Evolutionary conservation across 2,797 vertebrate species (phyloP), one percentile per base, ranked within the genome.

Genomic region (Propithecus perrieri): DNA sequence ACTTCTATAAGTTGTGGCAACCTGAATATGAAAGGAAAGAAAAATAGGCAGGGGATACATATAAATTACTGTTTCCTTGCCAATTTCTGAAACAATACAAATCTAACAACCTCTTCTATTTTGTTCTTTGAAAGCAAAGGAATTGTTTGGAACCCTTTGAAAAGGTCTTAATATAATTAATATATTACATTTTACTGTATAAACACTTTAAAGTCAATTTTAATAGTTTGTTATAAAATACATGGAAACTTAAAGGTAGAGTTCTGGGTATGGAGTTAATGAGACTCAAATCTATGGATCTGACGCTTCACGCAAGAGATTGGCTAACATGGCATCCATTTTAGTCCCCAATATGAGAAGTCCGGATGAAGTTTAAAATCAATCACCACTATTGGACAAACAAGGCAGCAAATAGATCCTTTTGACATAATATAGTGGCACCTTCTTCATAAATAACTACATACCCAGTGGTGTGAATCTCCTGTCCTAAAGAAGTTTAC

Each of bases 1-100:
- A 99, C 99, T 97, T 99, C 99, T 98, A 99, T 99, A 94, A 99
- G 99, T 92, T 99, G 99, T 90, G 99, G 99, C 94, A 99, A 99
- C 97, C 99, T 99, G 89, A 96, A 90, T 75, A 53, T 67, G 95
- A 96, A 94, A 95, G 98, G 99, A 98, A 71, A 94, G 71, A 97
- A 97, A 98, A 98, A 96, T 20, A 97, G 76, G 57, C 98, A 95
- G 95, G n/a, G 88, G 67, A 85, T 41, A 90, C 59, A 96, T 61
- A 97, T 96, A 92, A 78, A 89, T 30, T 75, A 86, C 4, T 95
- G 84, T 81, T 88, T 65, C 65, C 94, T 96, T 30, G 91, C 33
- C 59, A 71, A 50, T 71, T 88, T 93, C 55, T 76, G 75, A 53
- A 91, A 88, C 35, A 81, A 94, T 86, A 7, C 50, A 97, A 93